These are phyloP conservation scores for Potorous gilbertii DNA, from an alignment of 2,797 vertebrate genomes.

Conservation along the genomic window DNA sequence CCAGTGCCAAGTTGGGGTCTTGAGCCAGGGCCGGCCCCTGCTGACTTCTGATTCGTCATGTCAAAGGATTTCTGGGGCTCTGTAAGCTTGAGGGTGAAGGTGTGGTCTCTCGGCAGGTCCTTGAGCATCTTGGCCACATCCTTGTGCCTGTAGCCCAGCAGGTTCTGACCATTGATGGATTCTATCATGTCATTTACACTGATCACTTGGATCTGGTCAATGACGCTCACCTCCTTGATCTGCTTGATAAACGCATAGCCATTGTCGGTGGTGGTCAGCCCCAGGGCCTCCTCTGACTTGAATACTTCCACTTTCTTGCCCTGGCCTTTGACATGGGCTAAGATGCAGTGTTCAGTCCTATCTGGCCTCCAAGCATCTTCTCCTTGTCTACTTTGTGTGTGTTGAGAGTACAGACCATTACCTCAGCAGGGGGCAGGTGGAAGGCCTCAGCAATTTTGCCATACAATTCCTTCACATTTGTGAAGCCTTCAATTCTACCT, in stretches of 20 bases:
- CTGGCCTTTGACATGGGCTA: constrained; percentile 95
- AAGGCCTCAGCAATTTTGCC: constrained; percentile 93
- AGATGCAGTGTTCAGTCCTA: constrained; percentile 98
- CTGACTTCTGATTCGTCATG: constrained; percentile 92
- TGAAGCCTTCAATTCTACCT: constrained; percentile 94
- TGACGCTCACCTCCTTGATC: constrained; percentile 94
- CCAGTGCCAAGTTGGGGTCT: constrained; percentile 91
- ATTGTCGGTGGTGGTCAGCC: constrained; percentile 96
- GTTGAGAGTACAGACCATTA: constrained; percentile 98
- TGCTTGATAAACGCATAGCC: constrained; percentile 91
- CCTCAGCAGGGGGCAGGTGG: constrained; percentile 89
- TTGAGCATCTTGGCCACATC: constrained; percentile 96
- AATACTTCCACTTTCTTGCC: constrained; percentile 94
- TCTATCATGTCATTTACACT: constrained; percentile 96
- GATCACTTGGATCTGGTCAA: constrained; percentile 91
- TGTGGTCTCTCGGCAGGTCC: constrained; percentile 91
- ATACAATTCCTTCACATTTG: constrained; percentile 95
- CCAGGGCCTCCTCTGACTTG: constrained; percentile 94
- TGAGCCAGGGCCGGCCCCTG: constrained; percentile 85
- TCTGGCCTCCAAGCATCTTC: constrained; percentile 95
- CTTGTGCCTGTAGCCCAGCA: constrained; percentile 94
- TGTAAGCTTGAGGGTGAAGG: constrained; percentile 91
- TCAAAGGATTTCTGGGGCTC: constrained; percentile 96
- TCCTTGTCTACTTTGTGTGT: constrained; percentile 98
- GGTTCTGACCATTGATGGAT: constrained; percentile 93